Percentiles rank a stretch among this genome's conserved stretches.
phyloP scores from a whole-genome alignment of 2,888 invertebrate genomes.

The Scotopteryx bipunctaria region DNA sequence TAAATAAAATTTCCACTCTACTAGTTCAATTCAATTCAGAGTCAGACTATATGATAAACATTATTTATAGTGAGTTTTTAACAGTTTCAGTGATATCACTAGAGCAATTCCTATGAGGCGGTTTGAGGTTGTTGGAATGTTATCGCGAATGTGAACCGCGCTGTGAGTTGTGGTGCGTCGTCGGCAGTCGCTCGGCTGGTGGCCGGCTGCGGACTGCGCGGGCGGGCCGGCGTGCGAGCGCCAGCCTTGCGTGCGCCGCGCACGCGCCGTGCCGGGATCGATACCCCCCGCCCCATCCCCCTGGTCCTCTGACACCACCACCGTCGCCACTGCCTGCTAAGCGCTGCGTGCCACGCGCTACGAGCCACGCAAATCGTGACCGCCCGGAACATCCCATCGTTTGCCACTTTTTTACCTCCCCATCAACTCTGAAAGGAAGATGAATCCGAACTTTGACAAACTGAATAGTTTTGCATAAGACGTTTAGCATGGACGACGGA shows the following conservation, averaged over 20 bases:
- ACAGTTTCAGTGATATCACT: conserved; percentile 58
- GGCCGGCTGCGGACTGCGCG: conserved; percentile 80
- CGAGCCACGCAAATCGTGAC: conserved; percentile 32
- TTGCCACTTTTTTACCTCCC: conserved; percentile 19
- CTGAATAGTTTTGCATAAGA: conserved; percentile 35
- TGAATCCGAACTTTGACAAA: conserved; percentile 50
- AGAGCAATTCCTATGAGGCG: conserved; percentile 69
- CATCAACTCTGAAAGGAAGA: conserved; percentile 46
- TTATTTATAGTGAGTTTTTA: conserved; percentile 43
- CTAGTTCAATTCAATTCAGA: conserved; percentile 38
- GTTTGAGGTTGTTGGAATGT: conserved; percentile 71
- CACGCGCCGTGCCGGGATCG: conserved; percentile 76
- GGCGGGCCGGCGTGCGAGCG: conserved; percentile 54
- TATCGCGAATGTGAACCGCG: conserved; percentile 72
- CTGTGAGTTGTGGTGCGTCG: conserved; percentile 41
- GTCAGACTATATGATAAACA: conserved; percentile 37
- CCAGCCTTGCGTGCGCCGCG: conserved; percentile 56
- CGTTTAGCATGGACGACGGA: conserved; percentile 12
- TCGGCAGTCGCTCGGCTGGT: conserved; percentile 69
- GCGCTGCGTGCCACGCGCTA: conserved; percentile 35
- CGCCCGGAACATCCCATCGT: conserved; percentile 31
- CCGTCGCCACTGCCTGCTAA: conserved; percentile 37
- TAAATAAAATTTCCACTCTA: conserved; percentile 54
- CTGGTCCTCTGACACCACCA: conserved; percentile 50
- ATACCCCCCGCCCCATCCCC: conserved; percentile 79